Evolutionary conservation across 2,797 vertebrate genomes (phyloP), one percentile per base, ranked within the genome.

Genomic region (Nothura maculosa): DNA sequence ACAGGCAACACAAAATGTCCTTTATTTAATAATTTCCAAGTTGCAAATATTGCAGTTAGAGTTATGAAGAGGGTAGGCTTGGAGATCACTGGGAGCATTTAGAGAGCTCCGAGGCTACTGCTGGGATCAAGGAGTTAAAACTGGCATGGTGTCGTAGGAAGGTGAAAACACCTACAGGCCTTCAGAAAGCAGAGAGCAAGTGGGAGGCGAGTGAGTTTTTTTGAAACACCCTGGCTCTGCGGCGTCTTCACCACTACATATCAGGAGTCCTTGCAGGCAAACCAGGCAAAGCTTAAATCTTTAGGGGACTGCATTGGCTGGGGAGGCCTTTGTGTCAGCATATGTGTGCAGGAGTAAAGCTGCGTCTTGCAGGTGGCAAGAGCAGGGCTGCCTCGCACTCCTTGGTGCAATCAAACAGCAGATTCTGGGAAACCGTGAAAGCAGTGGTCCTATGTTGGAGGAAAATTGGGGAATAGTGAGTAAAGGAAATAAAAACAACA

Each of bases 21-120:
- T 58, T 90, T 79, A 73, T 81, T 91, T 85, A 45, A 25, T 78
- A 12, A 83, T 85, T 92, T 91, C 66, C 72, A 13, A 89, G 50
- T 81, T 81, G 50, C 27, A 58, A 70, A 80, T 40, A 86, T 74
- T 47, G 75, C 74, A 93, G 82, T 73, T 55, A 47, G 13, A 66
- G 45, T 17, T 54, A 70, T 60, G 69, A 87, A 22, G 42, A 89
- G 42, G 9, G 21, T 75, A 69, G 87, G 12, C 12, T 68, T 85
- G 50, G 62, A 83, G 73, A 60, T 89, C 45, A 21, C 9, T 6
- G 42, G 7, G 6, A 70, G 10, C 13, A 2, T 79, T 66, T 69
- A 57, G 55, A 94, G 54, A 89, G 16, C 64, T 89, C 36, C 14
- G 67, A 77, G 38, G 30, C 69, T 89, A 11, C 43, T 79, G 75